Base-by-base conservation (phyloP, 2,888 invertebrate genomes). In the Bombyx huttoni region DNA sequence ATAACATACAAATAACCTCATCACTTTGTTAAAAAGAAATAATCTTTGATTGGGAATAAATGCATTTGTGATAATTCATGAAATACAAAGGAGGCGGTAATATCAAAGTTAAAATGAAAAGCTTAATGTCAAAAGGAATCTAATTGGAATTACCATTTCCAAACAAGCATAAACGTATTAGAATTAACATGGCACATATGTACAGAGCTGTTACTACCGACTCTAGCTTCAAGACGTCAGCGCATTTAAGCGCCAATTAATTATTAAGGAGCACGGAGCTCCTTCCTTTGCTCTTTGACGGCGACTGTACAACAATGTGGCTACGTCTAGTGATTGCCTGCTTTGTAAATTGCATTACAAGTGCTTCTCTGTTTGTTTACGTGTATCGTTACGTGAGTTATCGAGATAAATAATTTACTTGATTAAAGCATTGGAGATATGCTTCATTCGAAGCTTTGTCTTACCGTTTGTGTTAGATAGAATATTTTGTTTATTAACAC, bases 161-260 rank as follows among this genome's bases (percentile, higher is more conserved):
- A 66, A 68, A 65, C 63, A 63, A 67, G 65, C 63, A 54, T 61
- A 65, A 61, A 74, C 63, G 62, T 64, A 70, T 64, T 64, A 61
- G 61, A 72, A 67, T 70, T 76, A 72, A 68, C 61, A 65, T 55
- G 56, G 60, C 67, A 68, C 73, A 75, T 73, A 78, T 80, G 78
- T 79, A 78, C 69, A 73, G 74, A 79, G 82, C 76, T 69, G 77
- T 79, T 78, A 81, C 80, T 70, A 59, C 68, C 73, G 74, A 77
- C 72, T 76, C 63, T 64, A 76, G 75, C 71, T 70, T 61, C 73
- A 81, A 86, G 86, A 87, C 83, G 85, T 83, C 85, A 77, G 81
- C 83, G 73, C 83, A 76, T 78, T 87, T 86, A 88, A 86, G 79
- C 81, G 79, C 70, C 81, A 78, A 85, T 88, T 87, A 88, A 88